Evolutionary conservation across 2,888 invertebrate genomes (phyloP), one percentile per base, ranked within the genome.

Genomic region (Hemaris fuciformis): DNA sequence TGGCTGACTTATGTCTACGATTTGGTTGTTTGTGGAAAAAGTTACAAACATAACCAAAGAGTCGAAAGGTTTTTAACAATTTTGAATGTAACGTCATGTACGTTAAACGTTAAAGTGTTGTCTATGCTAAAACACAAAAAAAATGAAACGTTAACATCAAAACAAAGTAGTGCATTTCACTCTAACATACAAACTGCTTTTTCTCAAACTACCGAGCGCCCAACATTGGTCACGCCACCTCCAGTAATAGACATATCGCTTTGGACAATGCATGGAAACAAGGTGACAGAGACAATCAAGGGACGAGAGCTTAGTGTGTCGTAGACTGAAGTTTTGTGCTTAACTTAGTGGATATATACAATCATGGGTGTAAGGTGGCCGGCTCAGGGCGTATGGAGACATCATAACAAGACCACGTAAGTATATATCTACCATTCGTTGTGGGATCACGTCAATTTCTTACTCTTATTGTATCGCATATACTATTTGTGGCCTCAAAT

Each of bases 271-370:
- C 90, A 89, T 91, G 91, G 84, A 83, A n/a, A 8, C 13, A 75
- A 75, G 91, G 91, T 90, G 90, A 87, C 67, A 87, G 89, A 83
- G 57, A 60, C 67, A 77, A n/a, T n/a, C n/a, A n/a, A n/a, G 84
- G 81, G 85, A 75, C 67, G 69, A 74, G 74, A 70, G 89, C 90
- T 91, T 91, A 88, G 88, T 91, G 91, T 91, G 88, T 84, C 79
- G 91, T 91, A 91, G 90, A 84, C 73, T 81, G 73, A 76, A 77
- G 67, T 77, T 79, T 85, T 88, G 86, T 89, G 90, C 87, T 88
- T 89, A 81, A 62, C 64, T 66, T 68, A 69, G 68, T 61, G 60
- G 66, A 48, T 72, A 69, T 66, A 68, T 65, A 65, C 66, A 66
- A 69, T 80, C 84, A 85, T 86, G 87, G 88, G 88, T 81, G 70